Base-by-base conservation (phyloP, 2,797 vertebrate genomes). In the Babyrousa celebensis region DNA sequence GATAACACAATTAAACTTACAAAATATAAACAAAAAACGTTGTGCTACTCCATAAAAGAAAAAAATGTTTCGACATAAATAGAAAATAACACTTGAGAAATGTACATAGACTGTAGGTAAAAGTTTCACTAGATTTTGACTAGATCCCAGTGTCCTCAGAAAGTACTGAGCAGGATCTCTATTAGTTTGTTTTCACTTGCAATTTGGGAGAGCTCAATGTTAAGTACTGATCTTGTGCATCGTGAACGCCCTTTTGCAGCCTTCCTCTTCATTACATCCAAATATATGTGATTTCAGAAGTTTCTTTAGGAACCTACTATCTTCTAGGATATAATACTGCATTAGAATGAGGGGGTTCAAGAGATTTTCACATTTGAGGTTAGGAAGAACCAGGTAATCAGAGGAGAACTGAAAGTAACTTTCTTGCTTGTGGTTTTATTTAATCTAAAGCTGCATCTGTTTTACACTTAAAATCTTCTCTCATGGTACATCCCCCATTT, bases 391-490 rank as follows among this genome's bases (percentile, higher is more conserved):
- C 21, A 70, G 43, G 15, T 74, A 95, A 80, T 52, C 15, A 74
- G n/a, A 72, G 94, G 67, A 80, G 23, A 83, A 79, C 1, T 70
- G 65, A 85, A 92, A 89, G 15, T 62, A 89, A 83, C 40, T 93
- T 95, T 82, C 54, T 83, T 12, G 25, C 5, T 86, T 89, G 40
- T 27, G 36, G 79, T 82, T 83, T 88, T 82, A 62, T 72, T 95
- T 96, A 85, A 75, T 67, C 52, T 94, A 68, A 87, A 88, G 40
- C 48, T 75, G 20, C 16, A 79, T 85, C n/a, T 88, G n/a, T 27
- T 92, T 91, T 54, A 67, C 36, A 75, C 68, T 88, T 71, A 78
- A 70, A 96, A 71, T 67, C 17, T 83, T 75, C 21, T 63, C 29
- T 90, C 56, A 36, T 29, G 89, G 74, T 25, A 54, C 12, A 82